Percentiles rank a stretch among this genome's conserved stretches.
phyloP scores from a whole-genome alignment of 2,797 vertebrate genomes.

The Phrynocephalus forsythii region DNA sequence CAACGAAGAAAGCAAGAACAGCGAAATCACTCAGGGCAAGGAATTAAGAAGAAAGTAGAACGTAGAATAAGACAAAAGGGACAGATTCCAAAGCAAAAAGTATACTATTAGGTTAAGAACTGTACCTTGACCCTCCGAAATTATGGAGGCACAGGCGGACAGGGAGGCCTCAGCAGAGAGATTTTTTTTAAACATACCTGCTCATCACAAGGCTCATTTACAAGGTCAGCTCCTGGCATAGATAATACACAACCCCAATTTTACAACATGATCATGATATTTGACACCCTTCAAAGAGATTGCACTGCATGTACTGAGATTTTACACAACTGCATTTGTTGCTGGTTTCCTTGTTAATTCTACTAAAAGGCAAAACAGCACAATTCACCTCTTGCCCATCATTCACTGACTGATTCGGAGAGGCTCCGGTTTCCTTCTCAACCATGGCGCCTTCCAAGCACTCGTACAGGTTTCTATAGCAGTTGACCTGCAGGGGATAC shows the following conservation, averaged over 20 bases:
- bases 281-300: background rate
- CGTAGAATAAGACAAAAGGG: conserved; percentile 60
- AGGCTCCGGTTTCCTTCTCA: conserved; percentile 89
- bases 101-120: conserved; percentile 77
- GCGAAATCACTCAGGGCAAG: conserved; percentile 50
- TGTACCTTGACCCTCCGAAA: conserved; percentile 79
- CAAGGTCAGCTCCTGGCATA: conserved; percentile 41
- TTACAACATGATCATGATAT: conserved; percentile 24
- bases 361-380: background rate
- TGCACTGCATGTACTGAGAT: background rate
- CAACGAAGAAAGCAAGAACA: background rate
- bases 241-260: background rate
- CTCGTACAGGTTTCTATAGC: conserved; percentile 91
- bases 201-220: conserved; percentile 56
- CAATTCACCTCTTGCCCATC: conserved; percentile 91
- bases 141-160: conserved; percentile 72
- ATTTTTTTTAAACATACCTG: conserved; percentile 75
- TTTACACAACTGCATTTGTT: background rate
- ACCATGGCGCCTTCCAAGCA: conserved; percentile 97
- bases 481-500: conserved; percentile 98
- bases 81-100: conserved; percentile 72
- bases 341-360: accelerated
- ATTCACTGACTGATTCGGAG: conserved; percentile 80
- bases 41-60: conserved; percentile 7
- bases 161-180: conserved; percentile 77